Evolutionary conservation across 2,888 invertebrate species (phyloP).

Genomic region (Agrochola circellaris): DNA sequence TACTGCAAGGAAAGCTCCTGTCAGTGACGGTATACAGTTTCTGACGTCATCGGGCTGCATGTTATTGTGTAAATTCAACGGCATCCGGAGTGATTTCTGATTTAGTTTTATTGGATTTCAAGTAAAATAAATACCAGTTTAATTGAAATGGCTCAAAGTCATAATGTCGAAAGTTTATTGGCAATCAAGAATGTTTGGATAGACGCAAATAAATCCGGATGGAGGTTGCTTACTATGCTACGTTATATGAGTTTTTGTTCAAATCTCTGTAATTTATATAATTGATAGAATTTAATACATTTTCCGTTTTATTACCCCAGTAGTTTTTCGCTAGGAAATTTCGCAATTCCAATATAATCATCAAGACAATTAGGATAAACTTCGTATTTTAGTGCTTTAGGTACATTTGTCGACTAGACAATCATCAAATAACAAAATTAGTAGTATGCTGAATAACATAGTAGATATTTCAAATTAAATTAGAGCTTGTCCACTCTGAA

Average conservation of each 20-base stretch:
- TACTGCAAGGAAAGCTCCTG: conserved; percentile 66
- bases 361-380: neutral
- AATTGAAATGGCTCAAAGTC: conserved; percentile 58
- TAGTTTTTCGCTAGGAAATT: neutral
- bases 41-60: conserved; percentile 46
- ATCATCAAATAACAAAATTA: neutral
- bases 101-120: conserved; percentile 36
- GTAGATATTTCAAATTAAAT: neutral
- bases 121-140: conserved; percentile 43
- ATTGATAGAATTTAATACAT: conserved; percentile 35
- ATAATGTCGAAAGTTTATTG: conserved; percentile 62
- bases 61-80: conserved; percentile 31
- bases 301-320: conserved; percentile 15
- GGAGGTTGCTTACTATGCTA: conserved; percentile 28
- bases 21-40: conserved; percentile 24
- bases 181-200: conserved; percentile 47
- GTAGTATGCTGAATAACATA: neutral
- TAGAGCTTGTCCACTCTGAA: too few species aligned
- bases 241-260: conserved; percentile 31
- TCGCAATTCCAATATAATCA: neutral
- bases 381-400: neutral
- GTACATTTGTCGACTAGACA: neutral
- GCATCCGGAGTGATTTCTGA: conserved; percentile 22
- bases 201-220: conserved; percentile 52
- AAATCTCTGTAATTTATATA: conserved; percentile 27